Base-by-base conservation (phyloP, 92 coral and sea anemone species). In the Porites rus region DNA sequence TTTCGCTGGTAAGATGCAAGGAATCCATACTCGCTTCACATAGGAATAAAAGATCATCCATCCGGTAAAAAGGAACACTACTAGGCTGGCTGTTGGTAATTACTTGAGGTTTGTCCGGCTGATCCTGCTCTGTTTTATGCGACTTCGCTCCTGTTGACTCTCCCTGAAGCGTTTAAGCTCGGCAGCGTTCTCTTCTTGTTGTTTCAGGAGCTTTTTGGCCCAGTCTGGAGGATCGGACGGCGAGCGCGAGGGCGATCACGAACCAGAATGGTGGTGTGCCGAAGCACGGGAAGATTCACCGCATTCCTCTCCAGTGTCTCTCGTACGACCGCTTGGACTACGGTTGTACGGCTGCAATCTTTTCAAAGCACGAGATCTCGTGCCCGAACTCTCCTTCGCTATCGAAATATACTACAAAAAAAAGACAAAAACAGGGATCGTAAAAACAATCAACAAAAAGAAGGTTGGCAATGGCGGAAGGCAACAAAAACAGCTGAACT, bases 121-220 rank as follows among this genome's bases (percentile, higher is more conserved):
- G 16, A 6, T 75, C 79, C 79, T 75, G 65, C 38, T 13, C 69
- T 74, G 52, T 59, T 74, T 20, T 60, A 58, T 63, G 52, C 3
- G 64, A 65, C 28, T 73, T 83, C 14, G 53, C 25, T 51, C 60
- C 53, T 61, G 81, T 67, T 31, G 84, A 8, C 12, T 84, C 79
- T 59, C 81, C 67, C 64, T 84, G 85, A 19, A 89, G 69, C 70
- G 64, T 11, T 76, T 67, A 22, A 81, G 10, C 51, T 88, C 84
- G 2, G 77, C 66, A 0, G 91, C 91, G 46, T 88, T 88, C n/a
- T 38, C 69, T 14, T 72, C 52, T 24, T 88, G 91, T 66, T 88
- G 91, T 10, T 16, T 18, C 10, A 88, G 77, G 16, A 88, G 86
- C 75, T 88, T 83, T 75, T 74, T n/a, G 0, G 83, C 87, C 88